Evolutionary conservation across 2,113 vertebrate genomes (phyloP), one percentile per base, ranked within the genome.

Genomic region (Picathartes gymnocephalus): DNA sequence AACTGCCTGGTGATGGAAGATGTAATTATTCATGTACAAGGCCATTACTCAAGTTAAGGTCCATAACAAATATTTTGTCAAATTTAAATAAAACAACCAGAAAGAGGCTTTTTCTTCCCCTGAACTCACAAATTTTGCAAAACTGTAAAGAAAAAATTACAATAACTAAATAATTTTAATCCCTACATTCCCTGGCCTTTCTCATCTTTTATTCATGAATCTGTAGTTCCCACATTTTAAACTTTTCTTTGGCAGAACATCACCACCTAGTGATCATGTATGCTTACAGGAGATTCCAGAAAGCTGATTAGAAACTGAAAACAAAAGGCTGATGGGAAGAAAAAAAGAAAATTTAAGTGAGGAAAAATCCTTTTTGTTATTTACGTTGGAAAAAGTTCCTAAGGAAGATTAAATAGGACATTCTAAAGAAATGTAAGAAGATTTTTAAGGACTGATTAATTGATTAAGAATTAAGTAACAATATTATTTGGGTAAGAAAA

Each of bases 231-330:
- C 13, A 35, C 7, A 27, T 44, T 54, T 60, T 72, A 69, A 80
- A 37, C 17, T 88, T 88, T 83, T 72, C 68, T 44, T 47, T 73
- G 71, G 58, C 15, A 77, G n/a, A 90, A 92, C 15, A 95, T n/a
- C 83, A 86, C 96, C 94, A 95, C 45, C 96, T 95, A 93, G 91
- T 81, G 96, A 83, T 50, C 23, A 13, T n/a, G 7, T 53, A 4
- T 37, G 28, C 9, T 64, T 39, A 68, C 15, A 18, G 33, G 35
- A 76, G 3, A 13, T 61, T 72, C 24, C 68, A 93, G 53, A 72
- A 71, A 86, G 15, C 8, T 27, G 4, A 23, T 35, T 25, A 69
- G 11, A 45, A 61, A 7, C 45, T 33, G 13, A 48, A 81, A 71
- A 68, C 6, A 35, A 20, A 73, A 68, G 15, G 9, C 6, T 58